phyloP scores from a whole-genome alignment of 92 coral and sea anemone species.

The Phenganax marumi region DNA sequence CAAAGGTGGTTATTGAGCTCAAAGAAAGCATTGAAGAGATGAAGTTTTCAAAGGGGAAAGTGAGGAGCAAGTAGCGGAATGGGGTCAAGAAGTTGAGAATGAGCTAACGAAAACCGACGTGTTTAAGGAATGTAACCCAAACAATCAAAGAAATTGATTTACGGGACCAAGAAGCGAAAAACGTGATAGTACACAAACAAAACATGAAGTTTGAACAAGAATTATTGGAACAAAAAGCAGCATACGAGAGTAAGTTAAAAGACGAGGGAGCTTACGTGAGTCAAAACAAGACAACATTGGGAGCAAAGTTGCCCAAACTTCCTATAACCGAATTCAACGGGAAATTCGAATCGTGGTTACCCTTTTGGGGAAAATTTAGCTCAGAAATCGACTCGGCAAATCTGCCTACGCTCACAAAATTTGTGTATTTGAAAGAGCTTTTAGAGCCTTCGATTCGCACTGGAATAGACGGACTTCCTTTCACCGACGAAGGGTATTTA shows the following conservation, averaged over 20 bases:
- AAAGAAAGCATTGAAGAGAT: slow-evolving; percentile 40
- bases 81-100: slow-evolving; percentile 41
- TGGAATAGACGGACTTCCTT: slow-evolving; percentile 62
- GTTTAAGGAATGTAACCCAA: slow-evolving; percentile 12
- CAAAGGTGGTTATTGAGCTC: not conserved
- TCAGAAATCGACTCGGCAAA: slow-evolving; percentile 57
- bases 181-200: slow-evolving; percentile 26
- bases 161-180: slow-evolving; percentile 23
- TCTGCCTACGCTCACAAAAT: slow-evolving; percentile 57
- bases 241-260: not conserved
- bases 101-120: slow-evolving; percentile 36
- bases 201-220: slow-evolving; percentile 9
- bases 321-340: slow-evolving; percentile 36
- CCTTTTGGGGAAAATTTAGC: slow-evolving; percentile 54
- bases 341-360: slow-evolving; percentile 34
- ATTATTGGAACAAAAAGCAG: not conserved
- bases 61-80: slow-evolving; percentile 50
- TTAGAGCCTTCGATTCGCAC: slow-evolving; percentile 46
- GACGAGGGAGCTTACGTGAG: slow-evolving; percentile 5
- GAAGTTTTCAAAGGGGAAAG: slow-evolving; percentile 36
- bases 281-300: not conserved
- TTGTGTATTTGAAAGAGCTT: slow-evolving; percentile 59
- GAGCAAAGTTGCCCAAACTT: not conserved
- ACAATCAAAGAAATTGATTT: slow-evolving; percentile 2
- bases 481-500: slow-evolving; percentile 59